phyloP scores from a whole-genome alignment of 2,888 invertebrate genomes.

The Odiellus spinosus region DNA sequence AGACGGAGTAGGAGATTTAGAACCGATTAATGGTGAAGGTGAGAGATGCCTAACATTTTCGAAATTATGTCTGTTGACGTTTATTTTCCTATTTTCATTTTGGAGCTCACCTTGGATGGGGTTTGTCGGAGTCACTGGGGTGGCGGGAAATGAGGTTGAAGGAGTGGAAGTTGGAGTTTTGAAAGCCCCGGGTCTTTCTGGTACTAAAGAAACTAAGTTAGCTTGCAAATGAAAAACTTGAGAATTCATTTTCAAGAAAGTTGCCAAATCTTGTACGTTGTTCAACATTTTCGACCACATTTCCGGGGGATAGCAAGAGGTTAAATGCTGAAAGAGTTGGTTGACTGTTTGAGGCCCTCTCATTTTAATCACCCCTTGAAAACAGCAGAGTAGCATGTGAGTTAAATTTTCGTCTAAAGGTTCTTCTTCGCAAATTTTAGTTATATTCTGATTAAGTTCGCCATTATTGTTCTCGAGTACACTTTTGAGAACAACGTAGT shows the following conservation, averaged over 20 bases:
- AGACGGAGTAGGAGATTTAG: too few species aligned
- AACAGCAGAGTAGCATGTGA: slow-evolving; percentile 20
- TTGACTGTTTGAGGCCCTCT: slow-evolving; percentile 61
- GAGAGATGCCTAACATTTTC: neutral
- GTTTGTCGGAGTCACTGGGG: neutral
- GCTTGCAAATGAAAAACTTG: slow-evolving; percentile 85
- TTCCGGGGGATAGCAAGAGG: slow-evolving; percentile 56
- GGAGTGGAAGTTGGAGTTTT: neutral
- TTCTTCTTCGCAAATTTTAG: slow-evolving; percentile 21
- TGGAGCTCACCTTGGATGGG: neutral
- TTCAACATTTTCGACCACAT: slow-evolving; percentile 76
- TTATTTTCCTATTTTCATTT: slow-evolving; percentile 1
- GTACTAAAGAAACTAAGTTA: slow-evolving; percentile 66
- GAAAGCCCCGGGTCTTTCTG: slow-evolving; percentile 6
- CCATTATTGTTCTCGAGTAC: slow-evolving; percentile 21
- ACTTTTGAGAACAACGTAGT: slow-evolving; percentile 56
- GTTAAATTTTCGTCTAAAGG: slow-evolving; percentile 22
- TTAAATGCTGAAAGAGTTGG: slow-evolving; percentile 58
- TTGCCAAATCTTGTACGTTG: slow-evolving; percentile 71
- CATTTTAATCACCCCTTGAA: slow-evolving; percentile 18
- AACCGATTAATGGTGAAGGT: neutral
- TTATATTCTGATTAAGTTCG: slow-evolving; percentile 16
- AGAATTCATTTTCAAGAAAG: slow-evolving; percentile 82
- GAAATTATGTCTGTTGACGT: neutral
- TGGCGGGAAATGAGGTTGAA: neutral